These are phyloP conservation scores for Numenius arquata DNA, from an alignment of 2,113 vertebrate genomes.

Conservation along the genomic window DNA sequence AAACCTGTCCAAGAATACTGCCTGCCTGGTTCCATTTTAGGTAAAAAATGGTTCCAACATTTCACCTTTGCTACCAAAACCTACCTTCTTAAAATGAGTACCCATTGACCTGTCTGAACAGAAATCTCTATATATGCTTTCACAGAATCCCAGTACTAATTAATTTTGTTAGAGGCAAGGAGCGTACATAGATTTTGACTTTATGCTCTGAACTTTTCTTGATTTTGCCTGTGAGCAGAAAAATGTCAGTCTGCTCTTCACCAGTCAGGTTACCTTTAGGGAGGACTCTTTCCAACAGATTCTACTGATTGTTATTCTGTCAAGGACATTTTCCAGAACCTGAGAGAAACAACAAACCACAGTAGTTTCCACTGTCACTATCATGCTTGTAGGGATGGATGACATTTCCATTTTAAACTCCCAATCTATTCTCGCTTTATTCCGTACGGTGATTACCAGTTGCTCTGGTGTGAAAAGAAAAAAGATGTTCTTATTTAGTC, in stretches of 20 bases:
- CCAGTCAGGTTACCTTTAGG: neutral
- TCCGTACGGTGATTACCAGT: neutral
- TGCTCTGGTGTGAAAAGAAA: neutral
- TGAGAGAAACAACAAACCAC: neutral
- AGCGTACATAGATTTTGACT: neutral
- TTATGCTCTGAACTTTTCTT: neutral
- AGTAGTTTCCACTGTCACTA: neutral
- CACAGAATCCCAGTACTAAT: neutral
- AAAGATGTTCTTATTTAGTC: neutral
- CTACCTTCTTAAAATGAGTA: neutral
- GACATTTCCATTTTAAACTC: slow-evolving; percentile 36
- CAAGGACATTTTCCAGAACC: neutral
- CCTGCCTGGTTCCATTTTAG: neutral
- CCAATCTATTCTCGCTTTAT: neutral
- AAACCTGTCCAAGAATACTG: neutral
- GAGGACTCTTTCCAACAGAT: neutral
- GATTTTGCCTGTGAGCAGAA: slow-evolving; percentile 9
- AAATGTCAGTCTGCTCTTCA: neutral
- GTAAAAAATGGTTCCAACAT: neutral
- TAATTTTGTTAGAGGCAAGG: neutral
- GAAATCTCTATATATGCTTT: neutral
- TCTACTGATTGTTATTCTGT: neutral
- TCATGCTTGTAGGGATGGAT: neutral
- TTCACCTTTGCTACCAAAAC: neutral
- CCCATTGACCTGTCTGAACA: neutral